Percentiles rank a stretch among this genome's conserved stretches.
phyloP scores from a whole-genome alignment of 2,888 invertebrate genomes.

The Apamea anceps region DNA sequence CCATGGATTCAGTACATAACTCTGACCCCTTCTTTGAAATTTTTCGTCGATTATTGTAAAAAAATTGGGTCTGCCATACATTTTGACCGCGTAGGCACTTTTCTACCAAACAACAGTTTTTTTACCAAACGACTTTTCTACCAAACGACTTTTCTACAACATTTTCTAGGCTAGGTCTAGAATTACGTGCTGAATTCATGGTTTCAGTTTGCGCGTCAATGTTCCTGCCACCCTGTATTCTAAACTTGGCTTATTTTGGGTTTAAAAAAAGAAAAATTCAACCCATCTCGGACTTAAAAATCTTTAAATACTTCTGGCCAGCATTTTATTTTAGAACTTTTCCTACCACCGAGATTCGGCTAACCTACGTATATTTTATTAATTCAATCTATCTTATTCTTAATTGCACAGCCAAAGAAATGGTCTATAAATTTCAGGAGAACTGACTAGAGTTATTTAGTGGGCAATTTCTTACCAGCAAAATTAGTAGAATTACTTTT shows the following conservation, averaged over 20 bases:
- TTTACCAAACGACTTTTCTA: no score
- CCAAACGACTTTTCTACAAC: no score
- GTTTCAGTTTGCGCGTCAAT: no score
- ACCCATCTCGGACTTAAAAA: background rate
- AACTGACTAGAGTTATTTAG: conserved; percentile 71
- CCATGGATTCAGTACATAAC: no score
- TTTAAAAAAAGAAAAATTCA: background rate
- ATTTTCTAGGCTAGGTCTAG: background rate
- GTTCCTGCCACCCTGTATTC: background rate
- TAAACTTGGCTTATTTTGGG: background rate
- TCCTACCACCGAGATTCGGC: conserved; percentile 44
- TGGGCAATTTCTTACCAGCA: conserved; percentile 70
- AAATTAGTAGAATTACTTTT: conserved; percentile 67
- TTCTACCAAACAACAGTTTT: no score
- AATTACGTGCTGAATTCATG: background rate
- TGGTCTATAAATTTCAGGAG: conserved; percentile 70
- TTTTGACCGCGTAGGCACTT: background rate
- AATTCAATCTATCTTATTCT: conserved; percentile 67
- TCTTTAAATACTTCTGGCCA: background rate
- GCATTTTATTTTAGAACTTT: conserved; percentile 25
- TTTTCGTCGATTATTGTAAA: background rate
- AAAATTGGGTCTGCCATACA: background rate
- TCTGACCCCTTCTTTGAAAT: no score
- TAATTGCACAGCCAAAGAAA: conserved; percentile 69
- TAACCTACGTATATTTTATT: conserved; percentile 66